phyloP scores from a whole-genome alignment of 2,113 vertebrate genomes.

The Apeltes quadracus region DNA sequence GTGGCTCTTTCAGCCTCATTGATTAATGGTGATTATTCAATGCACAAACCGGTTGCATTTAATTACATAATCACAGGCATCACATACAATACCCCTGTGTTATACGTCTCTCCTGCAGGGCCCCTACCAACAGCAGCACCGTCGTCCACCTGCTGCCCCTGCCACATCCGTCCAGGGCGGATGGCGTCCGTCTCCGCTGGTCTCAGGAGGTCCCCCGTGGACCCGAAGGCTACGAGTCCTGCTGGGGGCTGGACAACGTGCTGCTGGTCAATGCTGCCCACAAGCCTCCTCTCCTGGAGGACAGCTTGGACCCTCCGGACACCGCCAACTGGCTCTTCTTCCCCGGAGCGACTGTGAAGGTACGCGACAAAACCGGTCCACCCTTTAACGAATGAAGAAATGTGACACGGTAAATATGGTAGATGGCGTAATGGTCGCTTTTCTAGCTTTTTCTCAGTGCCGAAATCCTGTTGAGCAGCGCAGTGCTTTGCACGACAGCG shows the following conservation, averaged over 20 bases:
- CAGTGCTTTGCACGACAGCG: not conserved
- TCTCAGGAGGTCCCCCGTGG: conserved; percentile 86
- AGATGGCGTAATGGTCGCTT: too few species aligned
- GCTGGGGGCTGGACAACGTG: conserved; percentile 96
- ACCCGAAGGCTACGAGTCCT: conserved; percentile 93
- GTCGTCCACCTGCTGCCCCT: conserved; percentile 93
- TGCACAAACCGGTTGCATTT: not conserved
- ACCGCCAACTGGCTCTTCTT: conserved; percentile 99
- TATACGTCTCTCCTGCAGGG: conserved; percentile 76
- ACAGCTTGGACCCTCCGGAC: conserved; percentile 92
- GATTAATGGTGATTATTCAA: not conserved
- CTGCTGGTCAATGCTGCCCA: conserved; percentile 92
- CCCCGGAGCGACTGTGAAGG: conserved; percentile 97
- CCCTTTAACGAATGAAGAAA: too few species aligned
- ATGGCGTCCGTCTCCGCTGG: conserved; percentile 90
- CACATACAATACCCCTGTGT: not conserved
- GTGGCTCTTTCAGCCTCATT: not conserved
- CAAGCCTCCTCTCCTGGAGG: conserved; percentile 89
- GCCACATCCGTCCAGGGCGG: conserved; percentile 84
- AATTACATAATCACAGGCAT: not conserved
- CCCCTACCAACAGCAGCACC: conserved; percentile 93
- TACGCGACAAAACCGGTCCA: conserved; percentile 65
- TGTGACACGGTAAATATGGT: too few species aligned
- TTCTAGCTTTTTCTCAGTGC: too few species aligned
- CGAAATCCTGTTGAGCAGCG: not conserved